A percentile compares a stretch with the other conserved stretches of the same genome.
phyloP scores from a whole-genome alignment of 2,797 vertebrate species.

The Hippopotamyrus pictus region DNA sequence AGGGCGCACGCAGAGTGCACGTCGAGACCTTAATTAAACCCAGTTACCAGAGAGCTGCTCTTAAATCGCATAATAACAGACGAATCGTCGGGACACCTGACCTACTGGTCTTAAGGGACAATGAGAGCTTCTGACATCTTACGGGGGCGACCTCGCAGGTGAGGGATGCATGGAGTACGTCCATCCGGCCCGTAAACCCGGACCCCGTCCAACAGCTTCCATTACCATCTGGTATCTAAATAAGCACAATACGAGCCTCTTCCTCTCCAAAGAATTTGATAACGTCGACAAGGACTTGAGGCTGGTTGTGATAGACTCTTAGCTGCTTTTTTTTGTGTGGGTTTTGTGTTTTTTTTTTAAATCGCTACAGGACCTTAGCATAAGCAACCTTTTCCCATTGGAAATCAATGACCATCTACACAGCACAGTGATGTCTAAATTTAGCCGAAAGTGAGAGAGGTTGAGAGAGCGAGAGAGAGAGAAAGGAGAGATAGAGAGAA shows the following conservation, averaged over 20 bases:
- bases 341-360: slow-evolving; percentile 46
- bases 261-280: slow-evolving; percentile 49
- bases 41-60: background rate
- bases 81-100: background rate
- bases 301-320: slow-evolving; percentile 42
- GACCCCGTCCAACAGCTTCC: background rate
- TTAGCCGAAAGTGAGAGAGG: slow-evolving; percentile 62
- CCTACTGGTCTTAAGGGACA: background rate
- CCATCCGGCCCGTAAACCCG: slow-evolving; percentile 13
- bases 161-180: background rate
- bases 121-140: background rate
- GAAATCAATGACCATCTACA: slow-evolving; percentile 77
- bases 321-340: slow-evolving; percentile 32
- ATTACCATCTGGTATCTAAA: slow-evolving; percentile 60
- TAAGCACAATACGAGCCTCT: slow-evolving; percentile 58
- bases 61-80: background rate
- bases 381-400: slow-evolving; percentile 61
- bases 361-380: slow-evolving; percentile 62
- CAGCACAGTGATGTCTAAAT: slow-evolving; percentile 87
- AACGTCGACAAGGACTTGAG: slow-evolving; percentile 46
- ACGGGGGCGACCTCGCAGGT: background rate
- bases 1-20: background rate
- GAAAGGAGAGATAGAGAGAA: slow-evolving; percentile 27
- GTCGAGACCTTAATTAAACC: background rate
- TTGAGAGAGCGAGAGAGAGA: slow-evolving; percentile 37